phyloP scores from a whole-genome alignment of 2,797 vertebrate species.

The Poliocrania exsul region DNA sequence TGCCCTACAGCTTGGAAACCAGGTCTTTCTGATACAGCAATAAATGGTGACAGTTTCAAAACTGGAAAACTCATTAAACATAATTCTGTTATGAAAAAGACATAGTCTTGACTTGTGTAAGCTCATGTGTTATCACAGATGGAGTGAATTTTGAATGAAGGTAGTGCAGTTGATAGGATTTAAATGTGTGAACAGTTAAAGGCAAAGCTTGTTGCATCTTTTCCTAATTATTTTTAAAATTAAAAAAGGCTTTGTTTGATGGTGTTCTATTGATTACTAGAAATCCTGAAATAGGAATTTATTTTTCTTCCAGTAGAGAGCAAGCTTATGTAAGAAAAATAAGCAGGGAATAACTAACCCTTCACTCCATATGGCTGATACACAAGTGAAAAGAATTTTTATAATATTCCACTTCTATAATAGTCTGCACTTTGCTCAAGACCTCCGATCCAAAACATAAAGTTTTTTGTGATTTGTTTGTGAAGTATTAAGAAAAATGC shows the following conservation, averaged over 20 bases:
- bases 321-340: not conserved
- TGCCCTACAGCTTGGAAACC: not conserved
- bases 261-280: not conserved
- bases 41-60: not conserved
- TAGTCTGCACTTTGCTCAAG: not conserved
- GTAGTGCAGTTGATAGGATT: not conserved
- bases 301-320: not conserved
- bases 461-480: not conserved
- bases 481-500: not conserved
- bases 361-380: not conserved
- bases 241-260: not conserved
- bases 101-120: not conserved
- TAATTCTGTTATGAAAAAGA: not conserved
- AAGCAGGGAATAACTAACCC: fast-evolving
- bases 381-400: not conserved
- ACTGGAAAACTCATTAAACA: not conserved
- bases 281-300: not conserved
- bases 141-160: not conserved
- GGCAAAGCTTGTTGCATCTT: not conserved
- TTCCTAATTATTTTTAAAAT: not conserved
- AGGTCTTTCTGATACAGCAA: fast-evolving
- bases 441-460: not conserved
- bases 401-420: fast-evolving
- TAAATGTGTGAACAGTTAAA: not conserved
- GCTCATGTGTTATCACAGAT: fast-evolving